Evolutionary conservation across 2,888 invertebrate species (phyloP).

Genomic region (Agrotis ipsilon): DNA sequence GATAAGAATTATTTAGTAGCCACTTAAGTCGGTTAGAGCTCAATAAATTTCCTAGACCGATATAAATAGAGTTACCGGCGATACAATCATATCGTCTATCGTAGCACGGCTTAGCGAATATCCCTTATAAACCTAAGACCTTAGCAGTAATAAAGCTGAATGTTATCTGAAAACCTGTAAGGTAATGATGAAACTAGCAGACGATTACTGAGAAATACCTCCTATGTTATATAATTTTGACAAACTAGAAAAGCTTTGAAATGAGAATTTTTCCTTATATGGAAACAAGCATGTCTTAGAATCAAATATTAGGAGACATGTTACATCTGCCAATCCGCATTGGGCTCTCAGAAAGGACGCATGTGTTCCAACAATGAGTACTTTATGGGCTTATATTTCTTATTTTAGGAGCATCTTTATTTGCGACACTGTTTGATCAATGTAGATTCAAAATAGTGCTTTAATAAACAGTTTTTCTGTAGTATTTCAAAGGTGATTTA

Average conservation of each 20-base stretch:
- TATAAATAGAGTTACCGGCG: conserved; percentile 58
- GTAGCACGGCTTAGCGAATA: conserved; percentile 39
- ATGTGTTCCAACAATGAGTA: no score
- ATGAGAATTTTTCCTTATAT: not conserved
- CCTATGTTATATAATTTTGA: not conserved
- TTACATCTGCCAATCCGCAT: no score
- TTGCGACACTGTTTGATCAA: no score
- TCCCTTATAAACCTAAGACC: conserved; percentile 29
- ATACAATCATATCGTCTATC: conserved; percentile 61
- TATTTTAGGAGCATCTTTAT: no score
- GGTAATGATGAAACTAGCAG: conserved; percentile 18
- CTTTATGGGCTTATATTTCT: no score
- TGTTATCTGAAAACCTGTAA: conserved; percentile 2
- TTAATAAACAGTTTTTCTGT: no score
- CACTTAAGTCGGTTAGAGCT: conserved; percentile 49
- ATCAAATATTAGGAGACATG: no score
- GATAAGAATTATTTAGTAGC: conserved; percentile 62
- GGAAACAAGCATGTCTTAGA: no score
- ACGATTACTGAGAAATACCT: not conserved
- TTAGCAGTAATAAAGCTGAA: conserved; percentile 26
- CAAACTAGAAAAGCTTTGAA: not conserved
- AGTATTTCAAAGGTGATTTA: no score
- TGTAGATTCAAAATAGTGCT: no score
- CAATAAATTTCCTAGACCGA: conserved; percentile 57
- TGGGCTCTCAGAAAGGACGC: no score